A percentile compares a stretch with the other conserved stretches of the same genome.
Evolutionary conservation across 2,797 vertebrate species (phyloP).

Genomic region (Somateria mollissima): DNA sequence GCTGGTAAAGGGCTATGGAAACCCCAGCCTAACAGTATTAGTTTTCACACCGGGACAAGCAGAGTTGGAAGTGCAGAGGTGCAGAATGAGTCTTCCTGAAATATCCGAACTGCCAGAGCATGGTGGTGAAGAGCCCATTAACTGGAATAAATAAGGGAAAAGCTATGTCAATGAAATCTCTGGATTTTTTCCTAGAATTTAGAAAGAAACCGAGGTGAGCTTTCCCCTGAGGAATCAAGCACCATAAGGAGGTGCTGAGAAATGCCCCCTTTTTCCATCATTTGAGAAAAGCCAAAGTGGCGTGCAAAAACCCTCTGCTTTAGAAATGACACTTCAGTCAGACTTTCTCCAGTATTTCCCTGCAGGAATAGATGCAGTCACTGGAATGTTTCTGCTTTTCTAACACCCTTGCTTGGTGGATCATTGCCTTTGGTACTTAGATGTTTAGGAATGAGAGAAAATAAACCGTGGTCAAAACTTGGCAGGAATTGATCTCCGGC

Average conservation of each 20-base stretch:
- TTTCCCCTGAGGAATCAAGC: neutral
- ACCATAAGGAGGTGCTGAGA: neutral
- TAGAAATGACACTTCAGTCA: neutral
- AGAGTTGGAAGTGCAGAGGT: neutral
- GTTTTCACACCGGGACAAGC: accelerated
- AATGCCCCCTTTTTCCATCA: neutral
- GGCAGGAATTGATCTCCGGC: neutral
- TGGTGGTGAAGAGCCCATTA: accelerated
- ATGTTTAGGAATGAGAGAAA: neutral
- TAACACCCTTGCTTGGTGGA: neutral
- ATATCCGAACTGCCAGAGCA: accelerated
- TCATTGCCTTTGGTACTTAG: neutral
- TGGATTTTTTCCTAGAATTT: neutral
- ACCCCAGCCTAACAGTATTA: too few species aligned
- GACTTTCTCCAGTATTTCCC: neutral
- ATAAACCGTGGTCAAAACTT: constrained; percentile 30
- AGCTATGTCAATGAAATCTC: neutral
- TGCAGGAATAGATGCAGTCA: neutral
- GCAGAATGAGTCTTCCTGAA: neutral
- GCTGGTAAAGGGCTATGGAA: neutral
- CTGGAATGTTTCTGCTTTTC: constrained; percentile 11
- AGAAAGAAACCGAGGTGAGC: neutral
- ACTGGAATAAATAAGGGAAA: neutral
- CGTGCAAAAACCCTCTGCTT: neutral
- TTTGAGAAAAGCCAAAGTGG: neutral